These are phyloP conservation scores for Pygoscelis antarcticus DNA, from an alignment of 2,113 vertebrate genomes.

Conservation along the genomic window DNA sequence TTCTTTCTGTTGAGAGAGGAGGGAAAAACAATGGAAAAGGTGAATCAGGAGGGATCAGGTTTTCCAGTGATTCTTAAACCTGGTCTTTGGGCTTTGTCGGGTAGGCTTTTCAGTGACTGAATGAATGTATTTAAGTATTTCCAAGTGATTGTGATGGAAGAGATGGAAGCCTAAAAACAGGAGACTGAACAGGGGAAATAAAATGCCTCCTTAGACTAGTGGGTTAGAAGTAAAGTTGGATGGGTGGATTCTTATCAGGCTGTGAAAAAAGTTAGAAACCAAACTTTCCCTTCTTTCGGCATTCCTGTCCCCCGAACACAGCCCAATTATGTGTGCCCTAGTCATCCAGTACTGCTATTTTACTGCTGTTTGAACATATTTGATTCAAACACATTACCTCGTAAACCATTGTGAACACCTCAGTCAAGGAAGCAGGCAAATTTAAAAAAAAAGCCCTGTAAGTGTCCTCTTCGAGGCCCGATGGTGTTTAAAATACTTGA, in stretches of 20 bases:
- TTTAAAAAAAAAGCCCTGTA: background rate
- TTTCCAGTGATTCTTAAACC: background rate
- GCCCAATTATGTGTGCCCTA: too few relatives aligned
- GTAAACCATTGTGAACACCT: background rate
- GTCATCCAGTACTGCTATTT: background rate
- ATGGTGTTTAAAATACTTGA: background rate
- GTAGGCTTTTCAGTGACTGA: background rate
- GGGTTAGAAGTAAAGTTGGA: background rate
- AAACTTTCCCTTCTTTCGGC: background rate
- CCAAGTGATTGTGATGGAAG: background rate
- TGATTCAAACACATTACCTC: background rate
- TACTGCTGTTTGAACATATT: background rate
- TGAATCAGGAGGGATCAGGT: background rate
- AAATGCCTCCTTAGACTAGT: background rate
- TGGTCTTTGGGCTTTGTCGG: background rate
- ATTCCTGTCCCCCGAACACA: background rate
- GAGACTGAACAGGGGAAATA: background rate
- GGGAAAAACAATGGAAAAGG: background rate
- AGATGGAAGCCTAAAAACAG: background rate
- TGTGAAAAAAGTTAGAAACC: background rate
- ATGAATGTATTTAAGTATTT: background rate
- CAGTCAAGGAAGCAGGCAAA: background rate
- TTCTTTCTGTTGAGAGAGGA: background rate
- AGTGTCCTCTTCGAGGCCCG: background rate
- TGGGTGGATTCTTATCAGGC: background rate